Evolutionary conservation across 1,140 invertebrate species (phyloP).

Genomic region (Calycopis cecrops): DNA sequence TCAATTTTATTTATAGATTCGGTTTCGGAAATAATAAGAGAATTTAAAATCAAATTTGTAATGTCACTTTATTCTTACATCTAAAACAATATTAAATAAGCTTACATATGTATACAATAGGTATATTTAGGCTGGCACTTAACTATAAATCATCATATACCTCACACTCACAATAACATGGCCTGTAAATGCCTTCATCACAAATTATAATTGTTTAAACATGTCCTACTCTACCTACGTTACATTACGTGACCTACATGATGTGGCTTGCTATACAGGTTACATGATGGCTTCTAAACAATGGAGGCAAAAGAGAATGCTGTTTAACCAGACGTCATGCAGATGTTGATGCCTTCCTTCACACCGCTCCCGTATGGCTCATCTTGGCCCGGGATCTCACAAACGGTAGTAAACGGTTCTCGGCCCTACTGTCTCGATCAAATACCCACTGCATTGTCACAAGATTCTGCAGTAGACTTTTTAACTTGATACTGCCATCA

Average conservation of each 20-base stretch:
- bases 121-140: conserved; percentile 67
- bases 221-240: conserved; percentile 35
- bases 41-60: conserved; percentile 55
- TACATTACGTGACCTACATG: conserved; percentile 4
- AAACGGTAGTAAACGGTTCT: no score
- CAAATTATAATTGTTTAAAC: conserved; percentile 48
- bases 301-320: no score
- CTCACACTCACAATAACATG: conserved; percentile 58
- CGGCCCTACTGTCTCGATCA: no score
- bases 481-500: no score
- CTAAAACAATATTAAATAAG: conserved; percentile 69
- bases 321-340: background rate
- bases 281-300: no score
- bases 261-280: no score
- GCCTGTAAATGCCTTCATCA: conserved; percentile 71
- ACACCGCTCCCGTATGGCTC: no score
- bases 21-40: conserved; percentile 29
- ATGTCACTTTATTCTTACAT: conserved; percentile 55
- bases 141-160: conserved; percentile 64
- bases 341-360: no score
- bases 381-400: no score
- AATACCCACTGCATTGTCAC: no score
- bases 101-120: conserved; percentile 57
- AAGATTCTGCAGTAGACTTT: no score
- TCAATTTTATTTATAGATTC: no score